These are phyloP conservation scores for Oplegnathus fasciatus DNA, from an alignment of 2,113 vertebrate species.

Conservation along the genomic window DNA sequence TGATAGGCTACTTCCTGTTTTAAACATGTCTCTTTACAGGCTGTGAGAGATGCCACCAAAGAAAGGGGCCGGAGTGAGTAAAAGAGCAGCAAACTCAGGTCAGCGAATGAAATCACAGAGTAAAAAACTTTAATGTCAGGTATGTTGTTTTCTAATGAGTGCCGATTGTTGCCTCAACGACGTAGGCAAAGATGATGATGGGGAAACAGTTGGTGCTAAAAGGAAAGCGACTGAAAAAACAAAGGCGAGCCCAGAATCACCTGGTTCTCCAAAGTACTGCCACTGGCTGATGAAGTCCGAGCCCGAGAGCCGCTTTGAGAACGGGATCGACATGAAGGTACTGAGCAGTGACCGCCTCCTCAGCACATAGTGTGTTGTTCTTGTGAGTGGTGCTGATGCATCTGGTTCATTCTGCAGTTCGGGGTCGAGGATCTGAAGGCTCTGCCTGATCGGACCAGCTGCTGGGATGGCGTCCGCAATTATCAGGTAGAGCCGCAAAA, in stretches of 20 bases:
- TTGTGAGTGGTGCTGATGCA: not conserved
- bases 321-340: conserved; percentile 95
- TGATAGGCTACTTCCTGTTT: not conserved
- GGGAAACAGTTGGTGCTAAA: conserved; percentile 59
- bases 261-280: conserved; percentile 53
- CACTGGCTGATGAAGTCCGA: conserved; percentile 98
- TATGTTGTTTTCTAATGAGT: not conserved
- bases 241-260: conserved; percentile 35
- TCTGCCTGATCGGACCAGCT: conserved; percentile 89
- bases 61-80: conserved; percentile 69
- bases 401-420: conserved; percentile 85
- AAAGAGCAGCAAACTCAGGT: conserved; percentile 74
- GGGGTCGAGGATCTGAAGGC: conserved; percentile 94
- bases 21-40: conserved; percentile 32
- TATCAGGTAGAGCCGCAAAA: conserved; percentile 88
- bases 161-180: not conserved
- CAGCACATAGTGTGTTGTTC: not conserved
- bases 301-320: conserved; percentile 94
- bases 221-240: conserved; percentile 68
- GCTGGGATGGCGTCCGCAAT: conserved; percentile 97
- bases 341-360: not conserved
- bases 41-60: conserved; percentile 80
- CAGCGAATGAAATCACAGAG: not conserved
- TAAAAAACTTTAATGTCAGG: not conserved
- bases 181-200: conserved; percentile 43